phyloP scores from a whole-genome alignment of 2,797 vertebrate species.

The Bradypodion pumilum region DNA sequence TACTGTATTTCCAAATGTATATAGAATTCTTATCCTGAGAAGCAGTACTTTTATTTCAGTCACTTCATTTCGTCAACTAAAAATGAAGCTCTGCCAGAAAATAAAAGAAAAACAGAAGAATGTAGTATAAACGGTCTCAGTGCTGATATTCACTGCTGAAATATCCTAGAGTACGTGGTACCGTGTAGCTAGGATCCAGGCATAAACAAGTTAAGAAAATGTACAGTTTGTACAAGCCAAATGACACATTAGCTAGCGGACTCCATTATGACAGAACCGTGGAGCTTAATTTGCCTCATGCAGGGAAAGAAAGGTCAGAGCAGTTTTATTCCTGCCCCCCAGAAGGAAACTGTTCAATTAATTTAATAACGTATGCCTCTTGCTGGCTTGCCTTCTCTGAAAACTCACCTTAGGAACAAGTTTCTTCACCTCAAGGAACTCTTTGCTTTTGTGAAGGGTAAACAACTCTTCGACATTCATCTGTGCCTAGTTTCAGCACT shows the following conservation, averaged over 20 bases:
- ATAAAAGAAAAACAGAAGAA: neutral
- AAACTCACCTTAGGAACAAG: constrained; percentile 13
- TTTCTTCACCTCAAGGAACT: constrained; percentile 14
- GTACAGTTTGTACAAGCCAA: constrained; percentile 16
- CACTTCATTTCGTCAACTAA: neutral
- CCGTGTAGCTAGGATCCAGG: neutral
- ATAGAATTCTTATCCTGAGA: no score
- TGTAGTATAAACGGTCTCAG: neutral
- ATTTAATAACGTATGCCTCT: constrained; percentile 35
- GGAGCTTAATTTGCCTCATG: constrained; percentile 35
- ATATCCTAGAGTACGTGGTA: neutral
- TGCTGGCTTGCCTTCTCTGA: constrained; percentile 13
- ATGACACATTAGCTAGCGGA: constrained; percentile 34
- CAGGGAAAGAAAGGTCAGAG: constrained; percentile 52
- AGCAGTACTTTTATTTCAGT: neutral
- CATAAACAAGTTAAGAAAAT: neutral
- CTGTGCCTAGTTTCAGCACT: neutral
- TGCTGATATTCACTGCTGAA: neutral
- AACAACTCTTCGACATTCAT: neutral
- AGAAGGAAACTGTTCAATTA: constrained; percentile 26
- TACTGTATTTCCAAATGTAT: no score
- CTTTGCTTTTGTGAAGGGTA: neutral
- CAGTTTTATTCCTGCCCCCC: constrained; percentile 31
- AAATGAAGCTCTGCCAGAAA: neutral
- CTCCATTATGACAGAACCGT: constrained; percentile 35